Evolutionary conservation across 2,888 invertebrate species (phyloP).

Genomic region (Caenorhabditis parvicauda): DNA sequence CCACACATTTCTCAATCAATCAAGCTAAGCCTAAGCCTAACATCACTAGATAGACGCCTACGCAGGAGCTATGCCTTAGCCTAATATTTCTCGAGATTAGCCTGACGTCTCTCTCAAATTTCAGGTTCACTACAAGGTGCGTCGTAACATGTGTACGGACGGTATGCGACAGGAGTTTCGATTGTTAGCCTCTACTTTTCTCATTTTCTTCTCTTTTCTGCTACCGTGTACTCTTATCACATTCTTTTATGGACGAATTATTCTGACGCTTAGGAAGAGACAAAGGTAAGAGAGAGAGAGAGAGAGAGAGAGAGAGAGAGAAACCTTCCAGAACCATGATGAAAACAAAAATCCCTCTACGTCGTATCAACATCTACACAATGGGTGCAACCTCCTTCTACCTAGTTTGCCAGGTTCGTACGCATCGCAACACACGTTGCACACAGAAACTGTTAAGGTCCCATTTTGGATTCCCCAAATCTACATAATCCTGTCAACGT

Average conservation of each 20-base stretch:
- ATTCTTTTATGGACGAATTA: conserved; percentile 42
- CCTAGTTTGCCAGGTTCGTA: conserved; percentile 39
- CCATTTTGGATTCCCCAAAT: conserved; percentile 47
- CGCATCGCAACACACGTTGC: too few species aligned
- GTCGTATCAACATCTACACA: conserved; percentile 46
- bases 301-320: background rate
- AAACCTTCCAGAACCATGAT: conserved; percentile 33
- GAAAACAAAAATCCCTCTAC: conserved; percentile 46
- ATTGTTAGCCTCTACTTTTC: conserved; percentile 24
- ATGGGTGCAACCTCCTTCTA: conserved; percentile 46
- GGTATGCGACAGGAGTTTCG: conserved; percentile 34
- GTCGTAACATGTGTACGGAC: conserved; percentile 34
- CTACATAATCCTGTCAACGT: conserved; percentile 13
- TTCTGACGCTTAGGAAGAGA: conserved; percentile 26
- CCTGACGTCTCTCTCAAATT: too few species aligned
- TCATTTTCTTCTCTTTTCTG: conserved; percentile 38
- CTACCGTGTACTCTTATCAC: conserved; percentile 41
- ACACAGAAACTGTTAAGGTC: too few species aligned
- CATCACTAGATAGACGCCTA: too few species aligned
- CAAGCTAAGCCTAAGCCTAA: too few species aligned
- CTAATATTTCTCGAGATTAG: too few species aligned
- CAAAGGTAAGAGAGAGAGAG: background rate
- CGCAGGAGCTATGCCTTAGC: too few species aligned
- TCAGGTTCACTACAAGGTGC: conserved; percentile 24
- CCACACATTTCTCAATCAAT: too few species aligned